phyloP scores from a whole-genome alignment of 2,888 invertebrate genomes.

The Hololepta plana region DNA sequence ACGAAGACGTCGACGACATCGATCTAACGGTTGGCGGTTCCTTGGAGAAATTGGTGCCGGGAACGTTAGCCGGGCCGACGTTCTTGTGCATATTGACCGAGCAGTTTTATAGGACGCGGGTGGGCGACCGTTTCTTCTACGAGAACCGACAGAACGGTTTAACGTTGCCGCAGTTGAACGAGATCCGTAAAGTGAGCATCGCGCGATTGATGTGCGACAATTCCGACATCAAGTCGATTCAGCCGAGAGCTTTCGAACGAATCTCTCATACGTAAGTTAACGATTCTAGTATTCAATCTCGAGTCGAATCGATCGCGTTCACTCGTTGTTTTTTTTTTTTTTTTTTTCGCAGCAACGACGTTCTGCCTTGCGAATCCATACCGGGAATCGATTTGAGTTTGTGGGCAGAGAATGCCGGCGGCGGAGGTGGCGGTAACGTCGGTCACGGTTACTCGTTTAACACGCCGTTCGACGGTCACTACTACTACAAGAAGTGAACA shows the following conservation, averaged over 20 bases:
- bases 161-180: slow-evolving; percentile 42
- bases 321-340: slow-evolving; percentile 1
- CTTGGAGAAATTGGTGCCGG: slow-evolving; percentile 57
- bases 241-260: slow-evolving; percentile 45
- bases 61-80: slow-evolving; percentile 69
- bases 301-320: slow-evolving; percentile 1
- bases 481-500: no score
- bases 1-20: slow-evolving; percentile 61
- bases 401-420: slow-evolving; percentile 32
- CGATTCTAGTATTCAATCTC: background rate
- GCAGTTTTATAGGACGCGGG: slow-evolving; percentile 72
- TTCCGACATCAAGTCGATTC: slow-evolving; percentile 48
- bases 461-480: no score
- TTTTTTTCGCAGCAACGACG: slow-evolving; percentile 35
- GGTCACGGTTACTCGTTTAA: slow-evolving; percentile 7
- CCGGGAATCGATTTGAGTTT: slow-evolving; percentile 39
- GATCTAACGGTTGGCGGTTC: slow-evolving; percentile 76
- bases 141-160: slow-evolving; percentile 35
- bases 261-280: slow-evolving; percentile 37
- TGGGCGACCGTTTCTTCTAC: slow-evolving; percentile 75
- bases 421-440: slow-evolving; percentile 4
- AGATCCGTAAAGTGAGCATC: slow-evolving; percentile 60
- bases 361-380: slow-evolving; percentile 37
- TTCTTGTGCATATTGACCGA: slow-evolving; percentile 75
- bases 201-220: slow-evolving; percentile 69